Base-by-base conservation (phyloP, 2,797 vertebrate species). In the Nannoperca obscura region DNA sequence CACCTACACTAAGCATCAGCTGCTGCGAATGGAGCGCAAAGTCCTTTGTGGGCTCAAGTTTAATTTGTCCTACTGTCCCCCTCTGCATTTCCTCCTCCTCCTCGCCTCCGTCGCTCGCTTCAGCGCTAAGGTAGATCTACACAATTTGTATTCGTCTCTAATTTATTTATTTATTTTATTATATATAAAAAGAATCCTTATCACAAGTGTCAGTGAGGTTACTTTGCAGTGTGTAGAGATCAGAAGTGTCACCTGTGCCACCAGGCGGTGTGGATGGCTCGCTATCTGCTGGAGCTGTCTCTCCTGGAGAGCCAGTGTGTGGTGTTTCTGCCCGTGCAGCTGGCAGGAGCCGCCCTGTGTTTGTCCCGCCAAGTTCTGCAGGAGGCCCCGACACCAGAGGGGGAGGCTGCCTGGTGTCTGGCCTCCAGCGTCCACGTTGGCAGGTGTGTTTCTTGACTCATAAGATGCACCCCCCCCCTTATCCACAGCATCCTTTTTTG, bases 251-350 rank as follows among this genome's bases (percentile, higher is more conserved):
- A 0, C 44, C n/a, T 70, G 7, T 74, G 5, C 55, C 50, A 38
- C 30, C 74, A 97, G 96, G 92, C 95, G 74, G 82, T 88, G 69
- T 95, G 95, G 74, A 94, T 97, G 86, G 96, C 95, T 52, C 95
- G 95, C 32, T 97, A 97, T 70, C 94, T 98, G 55, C 89, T 97
- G 85, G 96, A 97, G 90, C 92, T 97, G 13, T 96, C 96, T 17
- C 93, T 97, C 38, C 84, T 96, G 64, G 96, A 97, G 64, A 91
- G 87, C 8, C 95, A 96, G 74, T 96, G 95, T 27, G 88, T 95
- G 50, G 85, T 78, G 8, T 96, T 95, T 86, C 91, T 95, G 62
- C 96, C 97, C 0, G 80, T 93, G n/a, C 96, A 95, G 76, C 89
- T 96, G 38, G 95, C 97, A 0, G 94, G 93, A 20, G 96, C 95